Conservation (phyloP, 2,888 invertebrate genomes). For the Ptilodon capucinus region DNA sequence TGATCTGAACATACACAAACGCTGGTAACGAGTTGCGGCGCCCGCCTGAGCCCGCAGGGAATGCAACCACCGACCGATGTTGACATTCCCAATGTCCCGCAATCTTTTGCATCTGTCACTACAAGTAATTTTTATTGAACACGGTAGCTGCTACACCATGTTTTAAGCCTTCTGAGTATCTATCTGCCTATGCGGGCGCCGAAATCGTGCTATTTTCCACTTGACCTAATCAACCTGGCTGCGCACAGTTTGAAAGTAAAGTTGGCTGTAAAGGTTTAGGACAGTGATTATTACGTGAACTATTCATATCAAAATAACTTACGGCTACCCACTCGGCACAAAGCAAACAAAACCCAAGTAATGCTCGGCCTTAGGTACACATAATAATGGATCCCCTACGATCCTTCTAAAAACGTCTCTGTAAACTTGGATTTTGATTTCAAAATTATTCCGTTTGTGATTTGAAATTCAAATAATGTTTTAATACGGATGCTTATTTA, state of each 20-base stretch:
- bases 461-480: constrained; percentile 2
- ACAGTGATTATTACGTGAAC: not conserved
- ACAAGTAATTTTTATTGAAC: not conserved
- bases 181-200: no score
- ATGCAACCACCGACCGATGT: constrained; percentile 12
- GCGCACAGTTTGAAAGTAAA: no score
- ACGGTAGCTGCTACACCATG: no score
- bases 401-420: not conserved
- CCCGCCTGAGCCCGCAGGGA: constrained; percentile 11
- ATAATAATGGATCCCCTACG: not conserved
- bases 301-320: not conserved
- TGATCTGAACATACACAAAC: constrained; percentile 45
- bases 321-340: not conserved
- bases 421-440: not conserved
- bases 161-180: no score
- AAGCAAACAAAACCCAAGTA: not conserved
- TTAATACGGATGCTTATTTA: constrained; percentile 6
- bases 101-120: constrained; percentile 3
- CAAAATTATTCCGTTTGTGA: not conserved
- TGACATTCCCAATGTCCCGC: constrained; percentile 16
- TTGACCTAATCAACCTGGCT: no score
- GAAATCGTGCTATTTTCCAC: no score
- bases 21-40: constrained; percentile 40
- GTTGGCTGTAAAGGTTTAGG: no score
- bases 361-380: not conserved